A percentile compares a stretch with the other conserved stretches of the same genome.
These are phyloP conservation scores for Noctilio leporinus DNA, from an alignment of 2,113 vertebrate species.

Conservation along the genomic window DNA sequence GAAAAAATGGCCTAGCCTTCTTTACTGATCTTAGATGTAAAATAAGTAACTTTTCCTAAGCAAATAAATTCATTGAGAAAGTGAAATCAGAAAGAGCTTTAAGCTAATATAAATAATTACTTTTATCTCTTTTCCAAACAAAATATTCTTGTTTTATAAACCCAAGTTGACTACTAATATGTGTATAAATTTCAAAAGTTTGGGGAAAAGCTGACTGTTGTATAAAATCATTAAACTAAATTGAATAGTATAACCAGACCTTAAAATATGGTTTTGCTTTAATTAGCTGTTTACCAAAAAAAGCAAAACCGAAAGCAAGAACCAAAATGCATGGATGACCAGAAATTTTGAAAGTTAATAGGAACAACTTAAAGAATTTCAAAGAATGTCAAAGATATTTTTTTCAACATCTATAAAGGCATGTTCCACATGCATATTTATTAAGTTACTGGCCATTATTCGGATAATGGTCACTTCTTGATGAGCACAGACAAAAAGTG, in stretches of 20 bases:
- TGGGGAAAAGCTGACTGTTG: not conserved
- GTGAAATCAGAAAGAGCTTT: not conserved
- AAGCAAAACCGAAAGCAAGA: not conserved
- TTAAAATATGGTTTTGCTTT: constrained; percentile 2
- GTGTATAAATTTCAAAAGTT: not conserved
- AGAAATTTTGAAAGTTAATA: not conserved
- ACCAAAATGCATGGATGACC: not conserved
- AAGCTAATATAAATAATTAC: constrained; percentile 21
- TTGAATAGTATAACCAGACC: not conserved
- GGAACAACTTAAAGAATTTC: not conserved
- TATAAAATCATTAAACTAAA: not conserved
- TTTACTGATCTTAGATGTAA: not conserved
- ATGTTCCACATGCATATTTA: not conserved
- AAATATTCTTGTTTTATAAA: constrained; percentile 30
- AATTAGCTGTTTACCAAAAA: not conserved
- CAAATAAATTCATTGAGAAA: constrained; percentile 5
- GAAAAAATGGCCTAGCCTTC: not conserved
- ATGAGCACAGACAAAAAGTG: not conserved
- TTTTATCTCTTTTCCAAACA: constrained; percentile 3
- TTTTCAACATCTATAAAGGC: constrained; percentile 13
- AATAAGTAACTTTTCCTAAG: not conserved
- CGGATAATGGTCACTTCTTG: not conserved
- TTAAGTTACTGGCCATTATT: not conserved
- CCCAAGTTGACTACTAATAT: not conserved
- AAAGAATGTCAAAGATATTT: not conserved